Evolutionary conservation across 2,888 invertebrate species (phyloP).

Genomic region (Dynastes hyllus): DNA sequence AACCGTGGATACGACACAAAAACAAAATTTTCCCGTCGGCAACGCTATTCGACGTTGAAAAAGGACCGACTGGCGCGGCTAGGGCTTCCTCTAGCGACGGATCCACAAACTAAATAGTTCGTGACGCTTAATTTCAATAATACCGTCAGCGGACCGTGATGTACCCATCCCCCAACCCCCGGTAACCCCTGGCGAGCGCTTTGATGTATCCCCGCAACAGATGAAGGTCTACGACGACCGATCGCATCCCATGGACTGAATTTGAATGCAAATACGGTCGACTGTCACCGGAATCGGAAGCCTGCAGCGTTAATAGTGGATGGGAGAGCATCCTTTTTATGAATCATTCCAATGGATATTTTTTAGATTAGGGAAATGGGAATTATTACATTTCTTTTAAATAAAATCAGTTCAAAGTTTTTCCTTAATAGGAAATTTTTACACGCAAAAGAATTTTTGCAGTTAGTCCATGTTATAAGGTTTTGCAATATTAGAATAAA

Average conservation of each 20-base stretch:
- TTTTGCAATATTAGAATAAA: too few relatives aligned
- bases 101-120: slow-evolving; percentile 41
- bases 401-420: too few relatives aligned
- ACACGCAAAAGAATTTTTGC: too few relatives aligned
- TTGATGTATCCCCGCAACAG: slow-evolving; percentile 67
- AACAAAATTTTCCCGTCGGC: too few relatives aligned
- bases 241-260: slow-evolving; percentile 58
- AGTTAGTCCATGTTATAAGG: too few relatives aligned
- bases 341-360: too few relatives aligned
- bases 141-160: slow-evolving; percentile 13
- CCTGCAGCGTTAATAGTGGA: not conserved
- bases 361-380: too few relatives aligned
- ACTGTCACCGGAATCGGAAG: slow-evolving; percentile 62
- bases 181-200: slow-evolving; percentile 50
- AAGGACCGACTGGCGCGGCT: not conserved
- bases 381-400: too few relatives aligned
- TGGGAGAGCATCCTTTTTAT: not conserved
- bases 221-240: slow-evolving; percentile 59
- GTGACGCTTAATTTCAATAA: slow-evolving; percentile 38
- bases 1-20: too few relatives aligned
- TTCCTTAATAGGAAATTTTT: too few relatives aligned
- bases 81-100: not conserved
- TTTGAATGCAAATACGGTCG: slow-evolving; percentile 65
- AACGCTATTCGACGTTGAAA: too few relatives aligned
- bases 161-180: not conserved